Evolutionary conservation across 2,113 vertebrate species (phyloP).

Genomic region (Charina bottae): DNA sequence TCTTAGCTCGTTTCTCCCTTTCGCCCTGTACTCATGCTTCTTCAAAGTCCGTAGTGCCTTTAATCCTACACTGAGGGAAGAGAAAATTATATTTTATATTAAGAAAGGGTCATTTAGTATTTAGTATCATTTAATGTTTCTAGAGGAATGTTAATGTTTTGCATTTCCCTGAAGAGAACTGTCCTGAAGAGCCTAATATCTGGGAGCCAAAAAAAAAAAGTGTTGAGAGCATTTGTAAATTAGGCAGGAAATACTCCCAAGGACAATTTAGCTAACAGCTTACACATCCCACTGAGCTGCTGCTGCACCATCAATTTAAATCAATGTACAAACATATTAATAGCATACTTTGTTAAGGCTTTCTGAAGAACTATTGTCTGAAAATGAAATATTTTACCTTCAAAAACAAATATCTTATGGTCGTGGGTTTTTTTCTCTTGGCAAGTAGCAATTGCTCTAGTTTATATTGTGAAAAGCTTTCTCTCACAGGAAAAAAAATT

Average conservation of each 20-base stretch:
- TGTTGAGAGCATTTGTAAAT: background rate
- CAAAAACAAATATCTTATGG: background rate
- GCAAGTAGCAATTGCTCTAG: background rate
- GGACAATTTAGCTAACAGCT: background rate
- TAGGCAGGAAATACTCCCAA: background rate
- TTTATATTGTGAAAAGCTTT: conserved; percentile 13
- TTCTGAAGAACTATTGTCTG: background rate
- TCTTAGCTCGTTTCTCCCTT: no score
- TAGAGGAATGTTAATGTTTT: background rate
- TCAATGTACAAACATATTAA: background rate
- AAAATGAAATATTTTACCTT: background rate
- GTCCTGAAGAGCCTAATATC: background rate
- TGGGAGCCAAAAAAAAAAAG: background rate
- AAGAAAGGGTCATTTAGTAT: background rate
- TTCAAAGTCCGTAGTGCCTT: no score
- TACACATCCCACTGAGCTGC: background rate
- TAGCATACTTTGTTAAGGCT: background rate
- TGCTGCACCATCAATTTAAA: background rate
- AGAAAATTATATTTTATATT: background rate
- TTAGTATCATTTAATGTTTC: no score
- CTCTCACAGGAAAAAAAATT: conserved; percentile 21
- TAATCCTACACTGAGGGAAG: background rate
- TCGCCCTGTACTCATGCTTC: no score
- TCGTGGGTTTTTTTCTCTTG: background rate
- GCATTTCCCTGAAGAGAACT: background rate